Base-by-base conservation (phyloP, 1,140 invertebrate genomes). In the Spodoptera litura region DNA sequence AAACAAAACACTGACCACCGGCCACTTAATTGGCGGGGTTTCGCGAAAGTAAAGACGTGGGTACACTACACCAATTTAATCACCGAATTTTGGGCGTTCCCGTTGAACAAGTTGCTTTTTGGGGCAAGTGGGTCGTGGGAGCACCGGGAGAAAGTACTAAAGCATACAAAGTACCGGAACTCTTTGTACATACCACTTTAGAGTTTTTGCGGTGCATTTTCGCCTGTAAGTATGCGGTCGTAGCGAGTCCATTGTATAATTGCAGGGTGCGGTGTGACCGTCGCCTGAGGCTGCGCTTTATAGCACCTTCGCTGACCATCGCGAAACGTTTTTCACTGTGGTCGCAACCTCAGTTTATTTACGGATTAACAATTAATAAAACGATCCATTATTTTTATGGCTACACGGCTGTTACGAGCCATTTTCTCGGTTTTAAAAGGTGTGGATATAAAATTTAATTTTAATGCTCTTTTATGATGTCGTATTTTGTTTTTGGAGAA, bases 11-110 rank as follows among this genome's bases (percentile, higher is more conserved):
- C 62, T 10, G 31, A 11, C 31, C 68, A 35, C 55, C 64, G 11
- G 53, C 77, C 77, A 78, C 74, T 91, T 91, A 91, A 91, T 91
- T 91, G 89, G 87, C 79, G 81, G 85, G 82, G 85, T 85, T 73
- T 79, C 85, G 85, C 81, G 91, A 92, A 93, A 93, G 90, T 92
- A 90, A 88, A 88, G 83, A 62, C 77, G 59, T 72, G 81, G 79
- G 38, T 88, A 87, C 79, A 89, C 84, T 56, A 83, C 79, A 81
- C 83, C 64, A 83, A 71, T 90, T 92, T 91, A 92, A 93, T 92
- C 88, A 90, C 81, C 88, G 80, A 89, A 87, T 85, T 90, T 92
- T 92, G 90, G 92, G 89, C 89, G 92, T 90, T 91, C 89, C 91
- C 78, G 87, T 80, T 80, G 76, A 87, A 89, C 89, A 83, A 84